These are phyloP conservation scores for Trachelus tabidus DNA, from an alignment of 2,888 invertebrate genomes.

Conservation along the genomic window DNA sequence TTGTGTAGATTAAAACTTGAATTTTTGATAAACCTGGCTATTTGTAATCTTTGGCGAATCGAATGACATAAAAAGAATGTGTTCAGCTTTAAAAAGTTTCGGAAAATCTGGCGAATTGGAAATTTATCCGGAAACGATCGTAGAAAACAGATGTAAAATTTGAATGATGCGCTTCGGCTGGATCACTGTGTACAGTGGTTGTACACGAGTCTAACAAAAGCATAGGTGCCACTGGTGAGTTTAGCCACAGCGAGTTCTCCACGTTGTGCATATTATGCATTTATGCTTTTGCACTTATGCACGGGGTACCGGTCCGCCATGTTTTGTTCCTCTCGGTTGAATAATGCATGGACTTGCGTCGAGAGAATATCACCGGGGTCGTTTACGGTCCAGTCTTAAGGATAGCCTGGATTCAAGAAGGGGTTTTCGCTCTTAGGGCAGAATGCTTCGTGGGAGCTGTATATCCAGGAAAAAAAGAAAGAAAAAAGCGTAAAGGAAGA, in stretches of 20 bases:
- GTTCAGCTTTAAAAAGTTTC: neutral
- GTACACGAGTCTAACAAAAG: neutral
- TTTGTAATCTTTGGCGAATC: neutral
- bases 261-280: constrained; percentile 20
- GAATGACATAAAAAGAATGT: neutral
- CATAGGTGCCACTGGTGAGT: neutral
- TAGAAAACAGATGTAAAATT: neutral
- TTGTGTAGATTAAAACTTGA: neutral
- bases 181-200: neutral
- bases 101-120: neutral
- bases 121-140: no score
- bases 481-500: neutral
- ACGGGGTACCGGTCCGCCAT: neutral
- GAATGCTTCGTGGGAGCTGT: neutral
- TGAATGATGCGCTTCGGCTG: neutral
- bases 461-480: neutral
- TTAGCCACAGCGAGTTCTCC: neutral
- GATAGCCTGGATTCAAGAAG: neutral
- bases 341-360: constrained; percentile 26
- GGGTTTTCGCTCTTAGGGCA: neutral
- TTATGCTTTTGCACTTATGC: constrained; percentile 22
- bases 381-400: neutral
- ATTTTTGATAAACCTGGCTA: neutral
- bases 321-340: constrained; percentile 10
- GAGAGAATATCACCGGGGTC: neutral